These are phyloP conservation scores for Phortica magna DNA, from an alignment of 2,888 invertebrate genomes.

Conservation along the genomic window DNA sequence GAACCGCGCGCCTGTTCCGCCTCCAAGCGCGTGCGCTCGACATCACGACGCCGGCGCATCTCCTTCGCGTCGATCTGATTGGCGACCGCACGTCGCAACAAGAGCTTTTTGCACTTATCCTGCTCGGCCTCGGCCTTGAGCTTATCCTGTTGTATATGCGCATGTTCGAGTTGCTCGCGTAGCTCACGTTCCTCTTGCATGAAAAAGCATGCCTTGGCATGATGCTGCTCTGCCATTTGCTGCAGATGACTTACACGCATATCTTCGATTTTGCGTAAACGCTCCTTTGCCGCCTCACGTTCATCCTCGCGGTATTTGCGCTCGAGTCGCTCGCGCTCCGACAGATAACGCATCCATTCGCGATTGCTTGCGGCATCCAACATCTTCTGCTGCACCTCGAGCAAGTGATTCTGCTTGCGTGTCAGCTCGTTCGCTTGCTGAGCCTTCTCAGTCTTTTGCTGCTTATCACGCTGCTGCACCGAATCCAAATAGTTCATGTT, in stretches of 20 bases:
- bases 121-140: slow-evolving; percentile 47
- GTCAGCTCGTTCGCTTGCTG: slow-evolving; percentile 47
- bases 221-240: slow-evolving; percentile 49
- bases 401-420: slow-evolving; percentile 50
- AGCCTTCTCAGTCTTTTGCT: slow-evolving; percentile 45
- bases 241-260: slow-evolving; percentile 51
- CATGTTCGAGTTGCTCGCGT: neutral
- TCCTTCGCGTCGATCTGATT: slow-evolving; percentile 61
- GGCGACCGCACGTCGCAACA: slow-evolving; percentile 52
- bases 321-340: slow-evolving; percentile 60
- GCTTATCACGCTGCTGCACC: slow-evolving; percentile 51
- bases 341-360: slow-evolving; percentile 60
- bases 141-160: slow-evolving; percentile 45
- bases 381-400: slow-evolving; percentile 57
- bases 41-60: slow-evolving; percentile 50
- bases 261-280: slow-evolving; percentile 45
- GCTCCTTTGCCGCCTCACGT: slow-evolving; percentile 50
- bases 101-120: slow-evolving; percentile 42
- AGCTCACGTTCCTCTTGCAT: slow-evolving; percentile 37
- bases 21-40: slow-evolving; percentile 51
- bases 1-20: slow-evolving; percentile 19
- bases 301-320: slow-evolving; percentile 61
- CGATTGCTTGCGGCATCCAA: slow-evolving; percentile 59
- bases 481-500: slow-evolving; percentile 51
- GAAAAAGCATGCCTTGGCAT: slow-evolving; percentile 56